Evolutionary conservation across 1,140 invertebrate genomes (phyloP).

Genomic region (Fragariocoptes setiger): DNA sequence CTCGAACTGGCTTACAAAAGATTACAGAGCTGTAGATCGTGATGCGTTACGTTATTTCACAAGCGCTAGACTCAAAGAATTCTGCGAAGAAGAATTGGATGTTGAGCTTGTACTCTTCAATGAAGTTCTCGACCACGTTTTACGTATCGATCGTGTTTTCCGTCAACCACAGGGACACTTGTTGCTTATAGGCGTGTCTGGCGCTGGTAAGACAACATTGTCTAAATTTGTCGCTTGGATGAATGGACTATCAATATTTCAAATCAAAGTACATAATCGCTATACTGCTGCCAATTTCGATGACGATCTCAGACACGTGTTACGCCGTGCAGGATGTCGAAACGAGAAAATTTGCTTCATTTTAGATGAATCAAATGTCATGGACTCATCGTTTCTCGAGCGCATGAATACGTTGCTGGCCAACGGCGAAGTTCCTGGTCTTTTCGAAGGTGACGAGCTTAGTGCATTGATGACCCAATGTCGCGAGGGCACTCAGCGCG

Average conservation of each 20-base stretch:
- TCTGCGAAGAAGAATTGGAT: conserved; percentile 97
- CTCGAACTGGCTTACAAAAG: conserved; percentile 94
- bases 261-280: conserved; percentile 93
- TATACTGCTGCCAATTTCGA: conserved; percentile 95
- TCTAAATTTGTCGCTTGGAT: conserved; percentile 98
- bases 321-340: conserved; percentile 75
- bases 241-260: conserved; percentile 92
- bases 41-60: conserved; percentile 85
- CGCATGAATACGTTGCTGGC: conserved; percentile 95
- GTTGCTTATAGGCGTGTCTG: conserved; percentile 79
- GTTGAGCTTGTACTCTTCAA: conserved; percentile 91
- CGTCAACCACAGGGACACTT: conserved; percentile 90
- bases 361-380: conserved; percentile 89
- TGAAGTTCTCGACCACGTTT: conserved; percentile 88
- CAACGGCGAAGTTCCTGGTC: conserved; percentile 85
- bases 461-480: conserved; percentile 97
- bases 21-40: conserved; percentile 81
- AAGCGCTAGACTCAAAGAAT: conserved; percentile 74
- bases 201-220: conserved; percentile 90
- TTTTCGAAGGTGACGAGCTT: conserved; percentile 58
- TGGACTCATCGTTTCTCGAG: conserved; percentile 93
- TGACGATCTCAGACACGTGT: conserved; percentile 73
- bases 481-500: conserved; percentile 87
- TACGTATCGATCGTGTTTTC: conserved; percentile 94
- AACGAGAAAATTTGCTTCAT: conserved; percentile 98